A percentile compares a stretch with the other conserved stretches of the same genome.
These are phyloP conservation scores for Zapus hudsonius DNA, from an alignment of 2,113 vertebrate genomes.

Conservation along the genomic window DNA sequence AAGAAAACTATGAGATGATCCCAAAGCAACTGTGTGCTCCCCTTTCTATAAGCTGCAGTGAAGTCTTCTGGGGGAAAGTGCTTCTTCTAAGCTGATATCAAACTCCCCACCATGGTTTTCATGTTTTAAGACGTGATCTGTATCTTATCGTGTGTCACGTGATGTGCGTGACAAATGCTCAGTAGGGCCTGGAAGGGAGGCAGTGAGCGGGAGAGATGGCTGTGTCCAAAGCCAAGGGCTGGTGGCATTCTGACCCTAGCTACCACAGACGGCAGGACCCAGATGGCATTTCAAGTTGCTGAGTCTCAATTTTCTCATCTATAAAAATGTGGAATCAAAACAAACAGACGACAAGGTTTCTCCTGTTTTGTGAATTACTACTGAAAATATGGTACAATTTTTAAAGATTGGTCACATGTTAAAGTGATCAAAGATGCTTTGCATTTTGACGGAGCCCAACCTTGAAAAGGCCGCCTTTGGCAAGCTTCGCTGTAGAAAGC, in stretches of 20 bases:
- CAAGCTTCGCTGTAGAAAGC: neutral
- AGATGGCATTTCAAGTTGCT: neutral
- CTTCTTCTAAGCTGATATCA: neutral
- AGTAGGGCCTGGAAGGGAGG: neutral
- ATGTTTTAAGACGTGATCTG: neutral
- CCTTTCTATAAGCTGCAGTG: slow-evolving; percentile 54
- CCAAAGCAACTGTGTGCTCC: slow-evolving; percentile 20
- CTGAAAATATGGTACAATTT: neutral
- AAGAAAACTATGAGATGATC: slow-evolving; percentile 71
- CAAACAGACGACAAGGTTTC: neutral
- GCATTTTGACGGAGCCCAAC: neutral
- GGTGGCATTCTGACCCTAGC: no score
- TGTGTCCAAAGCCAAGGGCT: neutral
- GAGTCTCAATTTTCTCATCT: slow-evolving; percentile 6
- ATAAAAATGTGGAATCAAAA: slow-evolving; percentile 31
- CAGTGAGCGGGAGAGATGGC: neutral
- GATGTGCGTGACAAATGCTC: neutral
- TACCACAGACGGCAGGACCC: neutral
- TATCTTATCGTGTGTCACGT: neutral
- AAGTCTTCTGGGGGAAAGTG: slow-evolving; percentile 34
- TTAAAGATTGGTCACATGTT: neutral
- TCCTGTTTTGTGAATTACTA: slow-evolving; percentile 6
- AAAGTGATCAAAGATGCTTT: neutral
- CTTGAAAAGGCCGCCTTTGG: neutral
- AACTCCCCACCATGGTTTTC: neutral